Percentiles rank a stretch among this genome's conserved stretches.
Evolutionary conservation across 2,113 vertebrate genomes (phyloP).

Genomic region (Procavia capensis): DNA sequence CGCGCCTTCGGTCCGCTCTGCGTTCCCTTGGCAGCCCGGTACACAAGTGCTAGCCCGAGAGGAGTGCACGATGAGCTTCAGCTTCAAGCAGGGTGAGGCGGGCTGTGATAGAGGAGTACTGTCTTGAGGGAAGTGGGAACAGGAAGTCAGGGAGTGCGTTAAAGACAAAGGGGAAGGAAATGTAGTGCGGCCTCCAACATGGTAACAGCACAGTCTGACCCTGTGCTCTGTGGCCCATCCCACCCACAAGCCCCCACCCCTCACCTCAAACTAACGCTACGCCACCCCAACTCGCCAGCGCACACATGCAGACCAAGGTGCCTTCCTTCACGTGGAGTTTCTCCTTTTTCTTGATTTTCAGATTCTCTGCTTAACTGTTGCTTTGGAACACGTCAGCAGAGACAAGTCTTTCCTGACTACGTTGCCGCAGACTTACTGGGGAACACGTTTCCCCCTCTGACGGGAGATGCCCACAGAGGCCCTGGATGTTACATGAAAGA

Average conservation of each 20-base stretch:
- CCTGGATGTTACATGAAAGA: constrained; percentile 89
- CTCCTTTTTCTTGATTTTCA: constrained; percentile 56
- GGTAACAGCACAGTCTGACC: neutral
- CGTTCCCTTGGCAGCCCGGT: constrained; percentile 55
- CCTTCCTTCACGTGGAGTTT: neutral
- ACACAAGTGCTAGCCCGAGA: neutral
- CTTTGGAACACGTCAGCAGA: constrained; percentile 88
- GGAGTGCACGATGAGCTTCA: neutral
- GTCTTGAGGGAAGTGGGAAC: neutral
- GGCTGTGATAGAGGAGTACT: neutral
- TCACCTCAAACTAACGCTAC: no score
- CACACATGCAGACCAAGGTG: fast-evolving
- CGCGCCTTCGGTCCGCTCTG: fast-evolving
- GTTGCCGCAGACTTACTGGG: constrained; percentile 84
- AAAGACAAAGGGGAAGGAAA: neutral
- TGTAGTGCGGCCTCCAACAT: fast-evolving
- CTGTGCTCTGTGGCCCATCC: fast-evolving
- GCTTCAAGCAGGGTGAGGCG: constrained; percentile 10
- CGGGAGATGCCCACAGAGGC: constrained; percentile 77
- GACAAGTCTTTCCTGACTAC: constrained; percentile 86
- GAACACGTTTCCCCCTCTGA: constrained; percentile 62
- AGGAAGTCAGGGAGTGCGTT: neutral
- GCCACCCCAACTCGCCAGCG: fast-evolving
- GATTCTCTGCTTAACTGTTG: constrained; percentile 37
- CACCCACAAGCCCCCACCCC: fast-evolving